These are phyloP conservation scores for Notodonta dromedarius DNA, from an alignment of 2,888 invertebrate genomes.

Conservation along the genomic window DNA sequence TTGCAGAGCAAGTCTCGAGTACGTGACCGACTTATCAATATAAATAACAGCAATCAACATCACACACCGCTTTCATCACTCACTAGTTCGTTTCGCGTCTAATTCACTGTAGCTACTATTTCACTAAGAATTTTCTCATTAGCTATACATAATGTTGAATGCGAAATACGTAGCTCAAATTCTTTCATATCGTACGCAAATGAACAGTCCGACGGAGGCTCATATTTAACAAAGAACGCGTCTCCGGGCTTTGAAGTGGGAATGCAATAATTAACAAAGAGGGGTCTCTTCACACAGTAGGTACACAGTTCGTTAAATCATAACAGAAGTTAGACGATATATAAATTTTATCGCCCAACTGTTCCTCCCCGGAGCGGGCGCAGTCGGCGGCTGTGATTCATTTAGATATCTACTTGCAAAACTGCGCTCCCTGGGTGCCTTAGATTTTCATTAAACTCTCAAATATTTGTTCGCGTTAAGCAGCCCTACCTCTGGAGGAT, in stretches of 20 bases:
- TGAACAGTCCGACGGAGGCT: conserved; percentile 28
- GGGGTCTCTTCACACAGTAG: conserved; percentile 38
- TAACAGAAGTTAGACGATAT: conserved; percentile 76
- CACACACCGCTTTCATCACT: conserved; percentile 15
- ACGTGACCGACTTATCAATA: conserved; percentile 28
- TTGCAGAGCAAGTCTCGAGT: conserved; percentile 19
- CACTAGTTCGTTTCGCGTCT: conserved; percentile 13
- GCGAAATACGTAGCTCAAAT: conserved; percentile 19
- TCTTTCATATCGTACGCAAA: conserved; percentile 22
- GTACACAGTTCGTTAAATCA: conserved; percentile 77
- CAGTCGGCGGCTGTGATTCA: conserved; percentile 69
- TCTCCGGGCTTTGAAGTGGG: conserved; percentile 46
- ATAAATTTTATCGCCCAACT: conserved; percentile 74
- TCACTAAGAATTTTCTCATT: conserved; percentile 25
- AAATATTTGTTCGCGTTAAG: conserved; percentile 73
- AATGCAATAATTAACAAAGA: conserved; percentile 67
- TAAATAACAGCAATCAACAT: conserved; percentile 19
- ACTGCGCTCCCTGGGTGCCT: conserved; percentile 61
- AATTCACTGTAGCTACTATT: conserved; percentile 21
- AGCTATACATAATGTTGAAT: conserved; percentile 19
- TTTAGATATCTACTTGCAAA: conserved; percentile 69
- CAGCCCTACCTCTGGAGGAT: conserved; percentile 59
- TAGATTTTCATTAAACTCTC: conserved; percentile 78
- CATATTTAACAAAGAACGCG: conserved; percentile 34
- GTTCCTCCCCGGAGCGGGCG: conserved; percentile 55